phyloP scores from a whole-genome alignment of 2,888 invertebrate species.

The Heterodera filipjevi region DNA sequence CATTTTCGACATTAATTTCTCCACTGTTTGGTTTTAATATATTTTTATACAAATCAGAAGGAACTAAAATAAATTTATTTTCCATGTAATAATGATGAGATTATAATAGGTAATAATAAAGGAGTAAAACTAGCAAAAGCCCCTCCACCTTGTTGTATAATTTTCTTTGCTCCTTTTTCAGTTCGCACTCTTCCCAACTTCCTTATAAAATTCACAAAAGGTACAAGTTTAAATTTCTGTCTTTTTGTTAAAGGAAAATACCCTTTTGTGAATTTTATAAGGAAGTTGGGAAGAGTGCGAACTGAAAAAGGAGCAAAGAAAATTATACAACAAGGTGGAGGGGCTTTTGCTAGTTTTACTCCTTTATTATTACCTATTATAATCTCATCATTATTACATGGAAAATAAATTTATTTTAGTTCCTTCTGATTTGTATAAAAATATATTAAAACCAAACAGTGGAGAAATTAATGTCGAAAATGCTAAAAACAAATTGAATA shows the following conservation, averaged over 20 bases:
- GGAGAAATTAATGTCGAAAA: neutral
- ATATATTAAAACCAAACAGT: neutral
- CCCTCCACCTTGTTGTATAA: too few relatives aligned
- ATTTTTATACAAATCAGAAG: constrained; percentile 28
- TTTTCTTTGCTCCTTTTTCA: too few relatives aligned
- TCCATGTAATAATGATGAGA: neutral
- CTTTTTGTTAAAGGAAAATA: constrained; percentile 6
- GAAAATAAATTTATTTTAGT: constrained; percentile 20
- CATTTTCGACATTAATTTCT: neutral
- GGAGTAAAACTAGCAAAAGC: constrained; percentile 16
- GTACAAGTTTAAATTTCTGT: too few relatives aligned
- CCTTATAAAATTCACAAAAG: neutral
- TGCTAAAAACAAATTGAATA: neutral
- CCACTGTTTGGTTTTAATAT: neutral
- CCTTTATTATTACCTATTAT: neutral
- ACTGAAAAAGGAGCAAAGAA: too few relatives aligned
- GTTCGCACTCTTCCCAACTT: too few relatives aligned
- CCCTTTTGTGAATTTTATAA: too few relatives aligned
- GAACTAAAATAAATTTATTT: constrained; percentile 23
- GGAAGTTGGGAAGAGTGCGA: too few relatives aligned
- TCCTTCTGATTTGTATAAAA: constrained; percentile 29
- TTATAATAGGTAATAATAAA: neutral
- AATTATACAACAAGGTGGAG: too few relatives aligned
- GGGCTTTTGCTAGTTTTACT: constrained; percentile 18
- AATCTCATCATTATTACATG: neutral